These are phyloP conservation scores for Urocitellus parryii DNA, from an alignment of 2,113 vertebrate species.

Conservation along the genomic window DNA sequence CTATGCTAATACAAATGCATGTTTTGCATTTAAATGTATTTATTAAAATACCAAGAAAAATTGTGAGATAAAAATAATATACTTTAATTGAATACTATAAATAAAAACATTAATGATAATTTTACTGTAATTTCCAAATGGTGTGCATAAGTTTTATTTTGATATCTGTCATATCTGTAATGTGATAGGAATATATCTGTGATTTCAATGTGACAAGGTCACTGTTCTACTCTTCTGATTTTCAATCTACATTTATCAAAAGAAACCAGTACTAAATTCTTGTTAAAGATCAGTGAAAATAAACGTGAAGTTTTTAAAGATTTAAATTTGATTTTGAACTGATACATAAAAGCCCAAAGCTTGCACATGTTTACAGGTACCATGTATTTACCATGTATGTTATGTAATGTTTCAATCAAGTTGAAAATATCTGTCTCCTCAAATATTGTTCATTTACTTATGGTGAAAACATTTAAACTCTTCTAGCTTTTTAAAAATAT, in stretches of 20 bases:
- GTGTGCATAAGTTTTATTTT: neutral
- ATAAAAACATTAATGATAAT: neutral
- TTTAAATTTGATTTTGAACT: neutral
- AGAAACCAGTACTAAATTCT: neutral
- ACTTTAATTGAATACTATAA: neutral
- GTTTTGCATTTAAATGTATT: neutral
- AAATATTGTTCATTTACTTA: neutral
- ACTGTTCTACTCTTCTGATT: neutral
- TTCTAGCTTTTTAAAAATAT: neutral
- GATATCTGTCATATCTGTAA: neutral
- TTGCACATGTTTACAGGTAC: neutral
- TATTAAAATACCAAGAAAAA: neutral
- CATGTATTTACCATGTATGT: neutral
- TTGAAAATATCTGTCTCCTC: neutral
- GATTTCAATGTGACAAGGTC: neutral
- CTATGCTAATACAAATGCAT: no score
- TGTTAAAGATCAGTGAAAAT: neutral
- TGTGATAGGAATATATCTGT: neutral
- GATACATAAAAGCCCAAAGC: neutral
- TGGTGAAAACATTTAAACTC: neutral
- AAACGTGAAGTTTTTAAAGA: neutral
- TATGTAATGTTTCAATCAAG: neutral
- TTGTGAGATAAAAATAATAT: neutral
- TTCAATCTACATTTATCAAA: neutral
- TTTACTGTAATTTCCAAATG: neutral